Evolutionary conservation across 2,888 invertebrate genomes (phyloP).

Genomic region (Teleiodes luculella): DNA sequence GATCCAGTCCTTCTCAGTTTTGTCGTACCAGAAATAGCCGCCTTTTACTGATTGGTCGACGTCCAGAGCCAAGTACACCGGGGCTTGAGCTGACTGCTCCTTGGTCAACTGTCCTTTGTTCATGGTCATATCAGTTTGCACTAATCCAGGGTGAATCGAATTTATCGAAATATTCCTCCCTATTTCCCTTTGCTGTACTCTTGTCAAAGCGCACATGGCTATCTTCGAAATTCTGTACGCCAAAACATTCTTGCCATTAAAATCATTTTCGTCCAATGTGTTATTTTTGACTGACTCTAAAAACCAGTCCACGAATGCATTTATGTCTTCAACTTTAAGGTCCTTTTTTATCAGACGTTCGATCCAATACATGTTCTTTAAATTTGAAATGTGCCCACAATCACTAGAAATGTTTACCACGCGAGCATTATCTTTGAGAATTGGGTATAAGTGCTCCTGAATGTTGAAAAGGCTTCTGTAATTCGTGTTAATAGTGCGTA

Average conservation of each 20-base stretch:
- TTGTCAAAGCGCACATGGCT: conserved; percentile 30
- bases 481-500: conserved; percentile 33
- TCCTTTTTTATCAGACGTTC: conserved; percentile 27
- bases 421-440: conserved; percentile 30
- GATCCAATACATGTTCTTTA: conserved; percentile 32
- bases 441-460: conserved; percentile 29
- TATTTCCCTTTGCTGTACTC: conserved; percentile 28
- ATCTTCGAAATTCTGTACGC: conserved; percentile 34
- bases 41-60: conserved; percentile 33
- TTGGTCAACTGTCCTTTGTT: conserved; percentile 24
- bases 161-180: conserved; percentile 34
- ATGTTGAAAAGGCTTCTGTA: conserved; percentile 32
- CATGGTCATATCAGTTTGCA: conserved; percentile 32
- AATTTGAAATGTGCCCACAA: conserved; percentile 33
- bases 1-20: conserved; percentile 30
- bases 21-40: conserved; percentile 32
- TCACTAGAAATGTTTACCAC: conserved; percentile 34
- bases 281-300: conserved; percentile 29
- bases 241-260: conserved; percentile 21
- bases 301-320: conserved; percentile 34
- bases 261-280: conserved; percentile 28
- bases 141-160: conserved; percentile 35
- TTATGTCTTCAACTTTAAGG: conserved; percentile 28
- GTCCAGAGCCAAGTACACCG: conserved; percentile 31
- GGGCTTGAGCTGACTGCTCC: conserved; percentile 18